Percentiles rank a stretch among this genome's conserved stretches.
Conservation (phyloP, 2,888 invertebrate species). For the Nephrotoma flavescens region DNA sequence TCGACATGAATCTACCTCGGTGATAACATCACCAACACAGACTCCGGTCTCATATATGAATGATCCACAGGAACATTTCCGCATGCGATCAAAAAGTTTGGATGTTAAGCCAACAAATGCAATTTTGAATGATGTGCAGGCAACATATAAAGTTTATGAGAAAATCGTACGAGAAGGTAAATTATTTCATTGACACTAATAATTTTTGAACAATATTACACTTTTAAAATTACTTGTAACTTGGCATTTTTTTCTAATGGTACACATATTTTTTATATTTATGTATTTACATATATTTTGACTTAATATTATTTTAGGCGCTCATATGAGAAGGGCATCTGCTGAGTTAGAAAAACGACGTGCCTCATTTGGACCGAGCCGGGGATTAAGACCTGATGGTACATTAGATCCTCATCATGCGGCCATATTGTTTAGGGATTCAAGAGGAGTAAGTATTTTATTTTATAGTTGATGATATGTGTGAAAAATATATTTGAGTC, state of each 20-base stretch:
- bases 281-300: constrained; percentile 13
- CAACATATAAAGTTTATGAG: constrained; percentile 70
- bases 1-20: constrained; percentile 30
- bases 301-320: constrained; percentile 40
- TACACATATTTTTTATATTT: constrained; percentile 6
- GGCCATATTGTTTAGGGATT: constrained; percentile 79
- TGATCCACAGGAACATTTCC: constrained; percentile 46
- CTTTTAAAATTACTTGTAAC: not conserved
- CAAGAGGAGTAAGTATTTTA: constrained; percentile 66
- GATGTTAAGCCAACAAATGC: constrained; percentile 40
- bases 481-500: not conserved
- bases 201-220: not conserved
- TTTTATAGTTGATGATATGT: not conserved
- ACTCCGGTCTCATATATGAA: constrained; percentile 23
- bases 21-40: constrained; percentile 33
- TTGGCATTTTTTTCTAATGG: not conserved
- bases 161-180: constrained; percentile 61
- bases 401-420: constrained; percentile 77
- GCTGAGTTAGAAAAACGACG: constrained; percentile 66
- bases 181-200: not conserved
- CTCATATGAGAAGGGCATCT: constrained; percentile 57
- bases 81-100: constrained; percentile 63
- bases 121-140: constrained; percentile 57
- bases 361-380: constrained; percentile 53
- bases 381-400: constrained; percentile 43